Conservation (phyloP, 2,888 invertebrate genomes). For the Phortica okadai region DNA sequence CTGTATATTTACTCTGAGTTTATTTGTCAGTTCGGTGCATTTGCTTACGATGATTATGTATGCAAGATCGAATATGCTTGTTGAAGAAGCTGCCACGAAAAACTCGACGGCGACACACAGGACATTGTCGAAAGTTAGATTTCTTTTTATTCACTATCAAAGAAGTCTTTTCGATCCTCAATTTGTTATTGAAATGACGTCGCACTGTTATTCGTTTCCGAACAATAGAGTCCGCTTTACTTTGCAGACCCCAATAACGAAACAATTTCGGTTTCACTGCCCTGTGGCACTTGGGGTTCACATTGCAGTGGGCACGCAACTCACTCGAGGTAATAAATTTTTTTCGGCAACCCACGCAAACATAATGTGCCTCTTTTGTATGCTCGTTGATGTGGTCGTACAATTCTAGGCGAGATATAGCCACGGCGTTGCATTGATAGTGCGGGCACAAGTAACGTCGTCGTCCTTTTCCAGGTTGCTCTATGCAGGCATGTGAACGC, state of each 20-base stretch:
- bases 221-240: conserved; percentile 39
- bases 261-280: neutral
- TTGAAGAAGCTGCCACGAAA: neutral
- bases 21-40: neutral
- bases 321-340: conserved; percentile 47
- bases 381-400: conserved; percentile 56
- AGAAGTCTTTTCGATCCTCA: conserved; percentile 10
- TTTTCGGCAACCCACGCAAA: conserved; percentile 53
- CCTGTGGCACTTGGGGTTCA: conserved; percentile 41
- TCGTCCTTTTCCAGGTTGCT: conserved; percentile 5
- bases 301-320: conserved; percentile 52
- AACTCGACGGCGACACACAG: neutral
- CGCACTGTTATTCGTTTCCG: conserved; percentile 17
- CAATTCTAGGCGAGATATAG: conserved; percentile 53
- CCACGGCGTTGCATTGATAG: conserved; percentile 47
- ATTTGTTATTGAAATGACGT: conserved; percentile 7
- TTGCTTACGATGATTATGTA: neutral
- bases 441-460: conserved; percentile 58
- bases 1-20: neutral
- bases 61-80: neutral
- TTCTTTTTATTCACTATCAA: neutral
- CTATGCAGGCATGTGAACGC: conserved; percentile 48
- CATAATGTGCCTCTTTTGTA: conserved; percentile 40
- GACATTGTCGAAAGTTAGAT: neutral
- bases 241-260: conserved; percentile 3